Base-by-base conservation (phyloP, 1,140 invertebrate species). In the Tetragnatha versicolor region DNA sequence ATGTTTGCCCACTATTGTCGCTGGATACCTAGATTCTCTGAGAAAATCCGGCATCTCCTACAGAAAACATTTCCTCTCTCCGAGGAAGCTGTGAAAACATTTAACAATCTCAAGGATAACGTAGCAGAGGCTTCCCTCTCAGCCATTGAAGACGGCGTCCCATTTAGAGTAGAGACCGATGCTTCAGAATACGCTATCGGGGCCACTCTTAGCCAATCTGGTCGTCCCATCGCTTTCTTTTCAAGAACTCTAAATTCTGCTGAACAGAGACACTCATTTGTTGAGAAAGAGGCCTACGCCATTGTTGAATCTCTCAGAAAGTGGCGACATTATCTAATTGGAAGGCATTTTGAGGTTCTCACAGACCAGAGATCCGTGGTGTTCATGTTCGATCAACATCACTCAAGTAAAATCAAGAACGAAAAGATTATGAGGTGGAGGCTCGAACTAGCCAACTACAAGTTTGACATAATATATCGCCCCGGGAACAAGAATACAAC, bases 371-470 rank as follows among this genome's bases (percentile, higher is more conserved):
- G 22, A 1, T 66, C 51, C 33, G 79, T 79, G 25, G 12, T 33
- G 39, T 80, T 80, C 53, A 80, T 81, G 61, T 68, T 79, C 35
- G 14, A 79, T 29, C 25, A n/a, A 25, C 33, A 61, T 27, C 31
- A 70, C 25, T 35, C 5, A 20, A 55, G 63, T 20, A 78, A 72
- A 22, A 79, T 55, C 14, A 79, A 80, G 33, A 80, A 80, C 58
- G 49, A 80, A 7, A 80, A 79, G 14, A 72, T 81, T 20, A 4
- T 42, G 35, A 20, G 58, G 20, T 81, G 80, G 63, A 29, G 78
- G 14, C 25, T 81, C 3, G 78, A 81, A 45, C 3, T 81, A 3
- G 22, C 76, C 25, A 33, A 20, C 17, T 69, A 6, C 47, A 42
- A 51, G 20, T 80, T 37, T 78, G 70, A 80, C 27, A 80, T 65